Evolutionary conservation across 2,888 invertebrate genomes (phyloP).

Genomic region (Barypeithes pellucidus): DNA sequence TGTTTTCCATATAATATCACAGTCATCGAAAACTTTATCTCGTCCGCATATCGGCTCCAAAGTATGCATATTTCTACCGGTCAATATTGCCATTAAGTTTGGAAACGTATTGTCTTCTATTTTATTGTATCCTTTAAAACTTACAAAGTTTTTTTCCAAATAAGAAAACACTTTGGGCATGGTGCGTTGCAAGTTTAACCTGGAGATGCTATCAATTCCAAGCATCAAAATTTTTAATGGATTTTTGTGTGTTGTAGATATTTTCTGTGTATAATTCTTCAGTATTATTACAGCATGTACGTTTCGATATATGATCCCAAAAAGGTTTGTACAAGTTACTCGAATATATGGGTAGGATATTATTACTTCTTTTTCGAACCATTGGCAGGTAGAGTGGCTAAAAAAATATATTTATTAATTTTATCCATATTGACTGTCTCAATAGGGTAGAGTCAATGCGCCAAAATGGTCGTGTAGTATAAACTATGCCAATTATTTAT

Average conservation of each 20-base stretch:
- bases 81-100: constrained; percentile 87
- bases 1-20: constrained; percentile 85
- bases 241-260: background rate
- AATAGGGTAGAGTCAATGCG: too few species aligned
- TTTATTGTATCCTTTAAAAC: constrained; percentile 72
- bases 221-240: constrained; percentile 73
- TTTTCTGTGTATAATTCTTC: constrained; percentile 20
- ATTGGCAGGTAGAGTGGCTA: constrained; percentile 34
- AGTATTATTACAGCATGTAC: constrained; percentile 71
- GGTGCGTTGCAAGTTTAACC: constrained; percentile 82
- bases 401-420: too few species aligned
- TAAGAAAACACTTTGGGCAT: constrained; percentile 81
- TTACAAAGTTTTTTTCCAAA: constrained; percentile 72
- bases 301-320: constrained; percentile 69
- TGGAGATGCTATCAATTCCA: constrained; percentile 89
- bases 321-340: constrained; percentile 70
- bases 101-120: constrained; percentile 92
- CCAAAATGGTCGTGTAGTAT: too few species aligned
- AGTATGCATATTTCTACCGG: constrained; percentile 61
- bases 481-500: too few species aligned
- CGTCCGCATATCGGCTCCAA: constrained; percentile 29
- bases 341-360: constrained; percentile 28
- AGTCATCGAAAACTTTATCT: constrained; percentile 76
- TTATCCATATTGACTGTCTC: too few species aligned
- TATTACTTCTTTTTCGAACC: constrained; percentile 32